Evolutionary conservation across 37 sponge, comb jelly and placozoan genomes (phyloP), one percentile per base, ranked within the genome.

Genomic region (Oopsacas minuta): DNA sequence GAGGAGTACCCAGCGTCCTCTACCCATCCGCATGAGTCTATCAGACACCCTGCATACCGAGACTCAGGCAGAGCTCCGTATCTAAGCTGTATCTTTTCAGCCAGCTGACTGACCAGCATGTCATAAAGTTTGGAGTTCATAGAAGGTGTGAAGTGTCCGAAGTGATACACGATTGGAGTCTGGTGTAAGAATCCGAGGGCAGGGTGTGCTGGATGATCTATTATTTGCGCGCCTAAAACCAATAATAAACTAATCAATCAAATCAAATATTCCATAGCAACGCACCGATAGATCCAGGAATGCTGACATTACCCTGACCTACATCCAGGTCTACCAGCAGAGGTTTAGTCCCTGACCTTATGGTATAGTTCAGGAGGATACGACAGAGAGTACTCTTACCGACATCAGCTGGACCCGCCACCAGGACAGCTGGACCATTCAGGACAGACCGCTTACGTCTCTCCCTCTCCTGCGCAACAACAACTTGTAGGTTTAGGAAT

Each of bases 1-100:
- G 85, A 83, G 85, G 89, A 90, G 86, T 93, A 96, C 7, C 97
- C 97, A 22, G 39, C 83, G 1, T 92, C 97, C 39, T 93, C 93
- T 36, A 96, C 91, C 93, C 94, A 96, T 0, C 97, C 97, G 91
- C 97, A 96, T 0, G 93, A 91, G 86, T 96, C 94, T 51, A 96
- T 88, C 39, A 96, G 82, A 86, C 93, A 96, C 0, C 97, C 97
- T 81, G 89, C 84, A 81, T 83, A 42, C 46, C 88, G 90, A 30
- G 52, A 90, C 90, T 37, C 25, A 46, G 81, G 82, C 30, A 37
- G 39, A 28, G 39, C 81, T 28, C 89, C 86, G 52, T 90, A 96
- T 82, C 88, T 88, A 84, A 91, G 75, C 83, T 82, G 81, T 51
- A 89, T 88, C 83, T 83, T 87, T 36, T 52, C 81, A 8, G 91